Conservation (phyloP, 2,888 invertebrate genomes). For the Philereme transversata region DNA sequence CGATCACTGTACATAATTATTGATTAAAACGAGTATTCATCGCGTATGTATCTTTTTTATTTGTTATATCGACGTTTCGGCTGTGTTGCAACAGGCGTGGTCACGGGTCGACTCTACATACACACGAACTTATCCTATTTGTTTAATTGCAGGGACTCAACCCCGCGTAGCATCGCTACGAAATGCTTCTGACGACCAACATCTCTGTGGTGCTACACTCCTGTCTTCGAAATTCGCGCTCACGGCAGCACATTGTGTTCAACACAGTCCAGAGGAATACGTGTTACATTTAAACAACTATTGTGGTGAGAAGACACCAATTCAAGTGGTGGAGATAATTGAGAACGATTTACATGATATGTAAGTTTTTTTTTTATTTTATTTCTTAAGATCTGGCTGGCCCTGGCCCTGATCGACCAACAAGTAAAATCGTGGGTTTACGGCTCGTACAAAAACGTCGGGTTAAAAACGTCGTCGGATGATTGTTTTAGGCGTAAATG, state of each 20-base stretch:
- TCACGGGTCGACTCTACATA: too few species aligned
- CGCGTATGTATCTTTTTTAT: too few species aligned
- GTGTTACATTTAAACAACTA: constrained; percentile 61
- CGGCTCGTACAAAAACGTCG: too few species aligned
- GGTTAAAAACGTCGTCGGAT: too few species aligned
- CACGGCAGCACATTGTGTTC: constrained; percentile 75
- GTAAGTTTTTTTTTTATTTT: constrained; percentile 49
- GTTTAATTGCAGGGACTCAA: constrained; percentile 53
- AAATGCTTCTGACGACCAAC: constrained; percentile 52
- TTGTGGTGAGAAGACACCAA: constrained; percentile 48
- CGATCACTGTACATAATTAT: too few species aligned
- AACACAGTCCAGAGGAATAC: constrained; percentile 48
- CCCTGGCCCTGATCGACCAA: too few species aligned
- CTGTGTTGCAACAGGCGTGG: too few species aligned
- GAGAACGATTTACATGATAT: constrained; percentile 59
- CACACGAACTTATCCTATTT: neutral
- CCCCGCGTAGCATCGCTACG: constrained; percentile 64
- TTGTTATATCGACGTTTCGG: too few species aligned
- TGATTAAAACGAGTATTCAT: too few species aligned
- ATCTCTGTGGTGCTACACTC: constrained; percentile 69
- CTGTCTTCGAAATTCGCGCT: constrained; percentile 57
- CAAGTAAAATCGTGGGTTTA: too few species aligned
- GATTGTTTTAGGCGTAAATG: too few species aligned
- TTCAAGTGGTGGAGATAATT: constrained; percentile 56
- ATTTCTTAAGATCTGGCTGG: too few species aligned